phyloP scores from a whole-genome alignment of 2,888 invertebrate species.

The Hoplodrina ambigua region DNA sequence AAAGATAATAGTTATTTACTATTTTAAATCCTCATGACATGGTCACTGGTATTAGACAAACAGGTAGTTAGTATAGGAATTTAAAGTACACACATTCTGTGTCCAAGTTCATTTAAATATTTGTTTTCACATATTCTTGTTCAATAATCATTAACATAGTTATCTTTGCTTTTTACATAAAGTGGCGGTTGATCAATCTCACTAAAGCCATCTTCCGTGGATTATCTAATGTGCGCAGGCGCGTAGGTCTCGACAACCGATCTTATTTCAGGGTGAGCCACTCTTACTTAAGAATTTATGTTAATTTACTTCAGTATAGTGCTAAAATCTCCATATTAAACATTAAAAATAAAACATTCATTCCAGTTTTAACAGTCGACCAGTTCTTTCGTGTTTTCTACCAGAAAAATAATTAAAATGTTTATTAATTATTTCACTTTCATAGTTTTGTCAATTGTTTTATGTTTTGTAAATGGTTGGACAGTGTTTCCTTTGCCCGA shows the following conservation, averaged over 20 bases:
- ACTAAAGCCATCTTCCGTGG: constrained; percentile 27
- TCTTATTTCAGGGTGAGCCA: constrained; percentile 76
- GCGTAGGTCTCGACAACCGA: constrained; percentile 27
- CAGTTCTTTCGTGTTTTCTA: constrained; percentile 50
- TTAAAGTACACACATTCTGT: constrained; percentile 9
- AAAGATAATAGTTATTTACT: background rate
- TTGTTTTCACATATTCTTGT: constrained; percentile 23
- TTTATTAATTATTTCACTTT: constrained; percentile 43
- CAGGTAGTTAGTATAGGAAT: constrained; percentile 2
- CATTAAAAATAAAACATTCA: constrained; percentile 59
- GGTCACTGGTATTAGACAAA: background rate
- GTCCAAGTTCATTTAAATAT: constrained; percentile 10
- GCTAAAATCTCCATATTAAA: constrained; percentile 51
- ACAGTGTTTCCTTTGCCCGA: constrained; percentile 71
- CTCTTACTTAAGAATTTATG: constrained; percentile 71
- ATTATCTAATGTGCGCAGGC: constrained; percentile 11
- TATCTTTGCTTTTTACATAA: background rate
- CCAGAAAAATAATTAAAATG: constrained; percentile 48
- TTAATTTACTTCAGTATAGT: constrained; percentile 67
- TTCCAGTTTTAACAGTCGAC: constrained; percentile 55
- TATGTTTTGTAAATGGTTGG: constrained; percentile 63
- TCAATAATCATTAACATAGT: background rate
- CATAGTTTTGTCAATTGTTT: constrained; percentile 43
- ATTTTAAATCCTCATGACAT: constrained; percentile 1
- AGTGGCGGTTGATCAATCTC: background rate